Conservation (phyloP, 2,797 vertebrate genomes). For the Siniperca scherzeri region DNA sequence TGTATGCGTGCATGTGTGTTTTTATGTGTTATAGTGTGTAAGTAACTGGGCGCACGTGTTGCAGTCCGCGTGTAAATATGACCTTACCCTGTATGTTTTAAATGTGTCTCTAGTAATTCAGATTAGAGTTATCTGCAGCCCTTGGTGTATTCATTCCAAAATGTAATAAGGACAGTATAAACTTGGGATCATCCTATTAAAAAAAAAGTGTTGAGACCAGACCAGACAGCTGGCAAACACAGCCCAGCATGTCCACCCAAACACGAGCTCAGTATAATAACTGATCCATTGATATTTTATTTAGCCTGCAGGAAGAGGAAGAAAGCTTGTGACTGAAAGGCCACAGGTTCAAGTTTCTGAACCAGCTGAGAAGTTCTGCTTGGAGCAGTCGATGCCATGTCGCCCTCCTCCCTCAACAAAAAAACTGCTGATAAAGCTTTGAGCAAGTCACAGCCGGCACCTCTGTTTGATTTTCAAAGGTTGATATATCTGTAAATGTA, state of each 20-base stretch:
- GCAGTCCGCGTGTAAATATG: neutral
- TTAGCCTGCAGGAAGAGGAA: constrained; percentile 32
- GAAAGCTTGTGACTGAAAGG: constrained; percentile 57
- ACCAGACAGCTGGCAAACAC: constrained; percentile 6
- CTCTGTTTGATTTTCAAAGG: neutral
- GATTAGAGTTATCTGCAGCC: neutral
- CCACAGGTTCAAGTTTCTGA: constrained; percentile 29
- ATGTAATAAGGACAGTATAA: neutral
- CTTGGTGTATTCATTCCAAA: neutral
- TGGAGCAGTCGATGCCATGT: neutral
- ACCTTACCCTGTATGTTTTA: neutral
- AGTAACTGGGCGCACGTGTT: neutral
- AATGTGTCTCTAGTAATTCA: too few relatives aligned
- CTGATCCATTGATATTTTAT: constrained; percentile 54
- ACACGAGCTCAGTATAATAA: constrained; percentile 35
- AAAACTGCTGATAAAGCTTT: neutral
- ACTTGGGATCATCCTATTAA: neutral
- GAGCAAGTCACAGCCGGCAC: neutral
- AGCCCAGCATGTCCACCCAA: constrained; percentile 27
- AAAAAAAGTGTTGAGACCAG: constrained; percentile 2
- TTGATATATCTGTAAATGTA: neutral
- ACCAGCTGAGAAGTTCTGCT: constrained; percentile 37
- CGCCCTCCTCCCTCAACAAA: neutral
- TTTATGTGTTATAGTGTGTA: neutral
- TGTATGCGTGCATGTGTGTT: neutral